These are phyloP conservation scores for Fregata magnificens DNA, from an alignment of 2,113 vertebrate genomes.

Conservation along the genomic window DNA sequence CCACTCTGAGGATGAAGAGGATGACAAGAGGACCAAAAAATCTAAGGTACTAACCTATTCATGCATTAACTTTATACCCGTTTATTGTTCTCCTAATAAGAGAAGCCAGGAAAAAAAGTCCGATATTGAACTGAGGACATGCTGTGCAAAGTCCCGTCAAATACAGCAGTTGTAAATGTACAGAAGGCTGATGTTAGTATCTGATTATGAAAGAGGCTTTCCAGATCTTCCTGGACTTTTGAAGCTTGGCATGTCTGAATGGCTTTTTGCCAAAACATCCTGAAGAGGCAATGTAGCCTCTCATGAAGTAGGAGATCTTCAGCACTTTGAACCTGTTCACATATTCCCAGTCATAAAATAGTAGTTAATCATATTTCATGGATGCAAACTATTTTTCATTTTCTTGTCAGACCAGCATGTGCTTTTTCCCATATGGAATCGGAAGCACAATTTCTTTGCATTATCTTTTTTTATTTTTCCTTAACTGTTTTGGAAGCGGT, in stretches of 20 bases:
- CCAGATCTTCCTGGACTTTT: not conserved
- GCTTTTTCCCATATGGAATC: not conserved
- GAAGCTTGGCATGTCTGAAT: not conserved
- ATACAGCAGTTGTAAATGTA: not conserved
- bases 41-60: slow-evolving; percentile 76
- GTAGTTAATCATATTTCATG: not conserved
- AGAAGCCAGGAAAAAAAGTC: not conserved
- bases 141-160: not conserved
- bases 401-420: not conserved
- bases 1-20: slow-evolving; percentile 86
- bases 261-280: not conserved
- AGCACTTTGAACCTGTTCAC: not conserved
- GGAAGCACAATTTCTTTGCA: not conserved
- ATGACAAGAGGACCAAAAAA: slow-evolving; percentile 81
- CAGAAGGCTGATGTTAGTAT: not conserved
- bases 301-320: not conserved
- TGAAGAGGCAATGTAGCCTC: not conserved
- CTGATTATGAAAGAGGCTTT: not conserved
- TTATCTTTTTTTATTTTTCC: not conserved
- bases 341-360: not conserved
- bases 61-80: not conserved
- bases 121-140: not conserved
- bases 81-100: not conserved
- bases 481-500: not conserved
- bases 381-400: not conserved